Base-by-base conservation (phyloP, 2,888 invertebrate genomes). In the Drosophila prolongata region DNA sequence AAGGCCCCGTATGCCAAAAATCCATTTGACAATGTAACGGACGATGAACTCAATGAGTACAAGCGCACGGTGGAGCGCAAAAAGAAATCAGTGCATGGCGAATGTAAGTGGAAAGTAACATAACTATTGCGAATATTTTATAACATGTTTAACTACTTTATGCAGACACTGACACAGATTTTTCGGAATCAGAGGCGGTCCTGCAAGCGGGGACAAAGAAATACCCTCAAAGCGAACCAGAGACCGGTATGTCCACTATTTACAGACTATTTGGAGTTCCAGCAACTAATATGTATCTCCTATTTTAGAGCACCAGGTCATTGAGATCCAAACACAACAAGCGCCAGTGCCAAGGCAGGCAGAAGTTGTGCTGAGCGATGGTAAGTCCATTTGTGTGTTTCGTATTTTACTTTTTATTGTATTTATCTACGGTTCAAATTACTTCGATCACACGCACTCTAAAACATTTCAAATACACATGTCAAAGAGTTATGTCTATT, bases 1-100 rank as follows among this genome's bases (percentile, higher is more conserved):
- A 98, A 98, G 93, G 97, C 98, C 77, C 98, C 98, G 54, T 99
- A 99, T 93, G 98, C 99, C 60, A 97, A 99, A 92, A 99, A 99
- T 94, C 99, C 99, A 50, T 99, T 99, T 93, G 98, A 99, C 92
- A 96, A 96, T 77, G 95, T 99, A 78, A 98, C 98, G 76, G 98
- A 99, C 93, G 97, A 97, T 91, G 99, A 99, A 92, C 94, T 99
- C 61, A 97, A 97, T 92, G 97, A 97, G 92, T 99, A 98, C 93
- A 96, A 96, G 91, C 95, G 96, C 89, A 95, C 95, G 74, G 95
- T 98, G 16, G 97, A 97, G 93, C 94, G 95, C 89, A 97, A 96
- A 93, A 97, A 96, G 93, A 97, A 96, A 93, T 94, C 95, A 86
- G 95, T 95, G 90, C 92, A 92, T 84, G 95, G 95, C 75, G 95